These are phyloP conservation scores for Apamea sordens DNA, from an alignment of 2,888 invertebrate genomes.

Conservation along the genomic window DNA sequence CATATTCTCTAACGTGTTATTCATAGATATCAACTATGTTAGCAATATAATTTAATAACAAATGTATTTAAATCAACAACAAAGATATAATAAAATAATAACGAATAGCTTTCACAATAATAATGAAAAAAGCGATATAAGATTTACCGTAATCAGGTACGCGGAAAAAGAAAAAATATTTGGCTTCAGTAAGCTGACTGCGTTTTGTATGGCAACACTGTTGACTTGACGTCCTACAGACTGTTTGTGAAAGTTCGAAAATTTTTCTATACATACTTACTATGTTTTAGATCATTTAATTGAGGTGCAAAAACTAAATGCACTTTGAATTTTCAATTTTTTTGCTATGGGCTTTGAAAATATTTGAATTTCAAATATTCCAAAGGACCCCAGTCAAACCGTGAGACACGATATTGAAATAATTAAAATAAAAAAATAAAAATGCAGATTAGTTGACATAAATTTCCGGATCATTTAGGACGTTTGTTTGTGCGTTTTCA, in stretches of 20 bases:
- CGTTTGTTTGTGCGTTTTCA: conserved; percentile 34
- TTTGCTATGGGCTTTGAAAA: background rate
- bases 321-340: background rate
- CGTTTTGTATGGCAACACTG: conserved; percentile 69
- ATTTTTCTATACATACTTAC: background rate
- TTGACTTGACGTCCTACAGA: conserved; percentile 56
- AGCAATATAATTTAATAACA: conserved; percentile 61
- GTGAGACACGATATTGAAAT: background rate
- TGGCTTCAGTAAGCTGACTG: conserved; percentile 70
- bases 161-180: conserved; percentile 65
- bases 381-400: background rate
- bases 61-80: conserved; percentile 61
- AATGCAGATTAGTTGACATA: background rate
- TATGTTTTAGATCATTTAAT: background rate
- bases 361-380: conserved; percentile 23
- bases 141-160: conserved; percentile 70
- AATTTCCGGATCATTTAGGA: background rate
- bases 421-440: background rate
- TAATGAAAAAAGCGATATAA: conserved; percentile 62
- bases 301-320: background rate
- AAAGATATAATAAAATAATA: conserved; percentile 68
- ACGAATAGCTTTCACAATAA: conserved; percentile 62
- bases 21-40: conserved; percentile 42
- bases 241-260: conserved; percentile 30
- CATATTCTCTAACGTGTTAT: conserved; percentile 43